A percentile compares a stretch with the other conserved stretches of the same genome.
Conservation (phyloP, 1,140 invertebrate species). For the roundworm (Caenorhabditis elegans) region WBcel235 BX284604.4:8802501-8803000, state of each 20-base stretch:
- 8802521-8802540: too few relatives aligned
- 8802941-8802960: not conserved
- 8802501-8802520: too few relatives aligned
- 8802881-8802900: not conserved
- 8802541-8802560: too few relatives aligned
- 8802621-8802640: constrained; percentile 46
- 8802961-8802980: constrained; percentile 5
- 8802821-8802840: constrained; percentile 7
- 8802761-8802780: not conserved
- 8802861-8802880: not conserved
- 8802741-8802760: too few relatives aligned
- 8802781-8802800: not conserved
- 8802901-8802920: not conserved
- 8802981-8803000: not conserved
- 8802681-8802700: constrained; percentile 49
- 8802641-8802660: constrained; percentile 37
- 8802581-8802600: constrained; percentile 40
- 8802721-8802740: too few relatives aligned
- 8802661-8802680: constrained; percentile 34
- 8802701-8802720: constrained; percentile 41
- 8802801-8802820: constrained; percentile 33
- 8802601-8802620: constrained; percentile 43
- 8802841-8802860: not conserved
- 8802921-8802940: constrained; percentile 8
- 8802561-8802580: not conserved